Conservation (phyloP, 2,797 vertebrate species). For the Dromococcyx pavoninus region DNA sequence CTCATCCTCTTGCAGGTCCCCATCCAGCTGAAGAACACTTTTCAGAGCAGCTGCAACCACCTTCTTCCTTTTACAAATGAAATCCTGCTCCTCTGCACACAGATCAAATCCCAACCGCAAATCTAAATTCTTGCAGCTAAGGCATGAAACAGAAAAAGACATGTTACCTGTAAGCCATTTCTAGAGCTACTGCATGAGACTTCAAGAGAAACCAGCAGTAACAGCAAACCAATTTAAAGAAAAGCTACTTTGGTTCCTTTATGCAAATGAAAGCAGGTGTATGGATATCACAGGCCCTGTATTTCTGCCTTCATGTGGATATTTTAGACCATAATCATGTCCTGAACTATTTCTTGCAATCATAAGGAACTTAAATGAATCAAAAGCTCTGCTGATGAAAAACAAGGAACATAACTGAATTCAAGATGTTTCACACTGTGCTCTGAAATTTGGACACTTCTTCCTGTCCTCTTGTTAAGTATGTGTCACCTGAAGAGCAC, state of each 20-base stretch:
- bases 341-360: background rate
- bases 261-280: accelerated
- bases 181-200: background rate
- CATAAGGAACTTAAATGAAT: background rate
- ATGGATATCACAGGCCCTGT: background rate
- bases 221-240: background rate
- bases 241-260: background rate
- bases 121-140: constrained; percentile 52
- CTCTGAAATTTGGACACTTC: background rate
- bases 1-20: constrained; percentile 72
- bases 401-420: background rate
- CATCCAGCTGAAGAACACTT: constrained; percentile 68
- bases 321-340: background rate
- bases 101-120: constrained; percentile 79
- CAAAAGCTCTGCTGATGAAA: background rate
- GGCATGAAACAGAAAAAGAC: background rate
- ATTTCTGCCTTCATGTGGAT: background rate
- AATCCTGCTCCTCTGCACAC: constrained; percentile 74
- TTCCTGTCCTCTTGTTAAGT: background rate
- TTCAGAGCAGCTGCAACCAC: constrained; percentile 77
- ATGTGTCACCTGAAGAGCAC: background rate
- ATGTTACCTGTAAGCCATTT: background rate
- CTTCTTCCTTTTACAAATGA: constrained; percentile 77
- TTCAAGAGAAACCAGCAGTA: background rate
- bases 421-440: background rate